Evolutionary conservation across 1,140 invertebrate genomes (phyloP), one percentile per base, ranked within the genome.

Genomic region (Chrysomallon squamiferum): DNA sequence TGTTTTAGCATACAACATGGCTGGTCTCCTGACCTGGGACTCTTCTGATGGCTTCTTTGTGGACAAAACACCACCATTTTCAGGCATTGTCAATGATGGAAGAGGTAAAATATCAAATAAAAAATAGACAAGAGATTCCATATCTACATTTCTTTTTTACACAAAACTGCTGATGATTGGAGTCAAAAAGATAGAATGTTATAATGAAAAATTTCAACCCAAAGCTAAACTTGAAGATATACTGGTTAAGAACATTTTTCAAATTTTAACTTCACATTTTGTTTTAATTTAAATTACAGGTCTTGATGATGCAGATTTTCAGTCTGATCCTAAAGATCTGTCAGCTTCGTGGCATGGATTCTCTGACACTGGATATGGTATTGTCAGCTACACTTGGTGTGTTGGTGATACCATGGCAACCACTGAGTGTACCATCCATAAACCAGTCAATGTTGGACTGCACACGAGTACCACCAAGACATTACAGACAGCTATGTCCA

Each of bases 71-170:
- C 47, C 30, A 4, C 72, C 72, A n/a, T 22, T n/a, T 9, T 13
- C 63, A 22, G 72, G 72, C 52, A 63, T 62, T 6, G 68, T 73
- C 22, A 65, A 66, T 63, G 72, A 73, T 66, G 72, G 72, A 33
- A 62, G 50, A 30, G 68, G 72, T 73, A 56, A 38, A 15, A n/a
- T n/a, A n/a, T n/a, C n/a, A n/a, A n/a, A 41, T 38, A 33, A 58
- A 15, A 54, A 5, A 38, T 20, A 47, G 29, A 3, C 3, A 20
- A 7, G n/a, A 20, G 47, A 20, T 7, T n/a, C 47, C 6, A 43
- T 43, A 43, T 9, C n/a, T 11, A 11, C n/a, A 43, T 43, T 11
- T n/a, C n/a, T n/a, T n/a, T n/a, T n/a, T n/a, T n/a, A n/a, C n/a
- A n/a, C n/a, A n/a, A n/a, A n/a, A n/a, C n/a, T n/a, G n/a, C n/a